Evolutionary conservation across 2,113 vertebrate species (phyloP).

Genomic region (Mellivora capensis): DNA sequence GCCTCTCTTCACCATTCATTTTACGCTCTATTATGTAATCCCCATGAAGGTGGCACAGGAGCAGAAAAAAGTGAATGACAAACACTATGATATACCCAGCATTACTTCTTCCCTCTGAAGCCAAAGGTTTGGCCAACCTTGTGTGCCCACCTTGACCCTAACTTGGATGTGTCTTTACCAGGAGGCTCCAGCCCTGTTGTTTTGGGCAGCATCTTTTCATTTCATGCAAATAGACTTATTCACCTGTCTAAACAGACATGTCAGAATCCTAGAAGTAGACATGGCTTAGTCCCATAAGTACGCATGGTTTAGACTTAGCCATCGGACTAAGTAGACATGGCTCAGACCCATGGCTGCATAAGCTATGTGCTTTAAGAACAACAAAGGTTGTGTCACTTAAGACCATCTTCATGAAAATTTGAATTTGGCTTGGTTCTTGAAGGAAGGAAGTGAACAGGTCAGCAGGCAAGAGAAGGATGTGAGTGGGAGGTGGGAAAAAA

Average conservation of each 20-base stretch:
- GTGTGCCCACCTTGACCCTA: not conserved
- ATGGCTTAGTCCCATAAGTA: not conserved
- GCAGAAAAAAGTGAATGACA: not conserved
- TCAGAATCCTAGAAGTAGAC: not conserved
- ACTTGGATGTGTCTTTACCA: not conserved
- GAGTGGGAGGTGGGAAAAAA: not conserved
- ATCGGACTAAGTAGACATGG: not conserved
- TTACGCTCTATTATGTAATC: not conserved
- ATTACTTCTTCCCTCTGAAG: not conserved
- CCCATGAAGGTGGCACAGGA: not conserved
- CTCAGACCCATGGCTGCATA: not conserved
- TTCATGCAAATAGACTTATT: not conserved
- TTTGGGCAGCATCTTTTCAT: not conserved
- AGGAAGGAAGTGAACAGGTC: not conserved
- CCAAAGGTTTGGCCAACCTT: not conserved
- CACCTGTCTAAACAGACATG: not conserved
- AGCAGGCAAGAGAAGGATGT: not conserved
- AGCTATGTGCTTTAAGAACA: not conserved
- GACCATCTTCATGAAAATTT: not conserved
- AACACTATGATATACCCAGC: rapidly evolving
- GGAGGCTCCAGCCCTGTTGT: not conserved
- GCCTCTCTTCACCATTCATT: not conserved
- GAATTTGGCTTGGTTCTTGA: not conserved
- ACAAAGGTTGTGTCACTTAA: not conserved
- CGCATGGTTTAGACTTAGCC: not conserved